Conservation (phyloP, 2,113 vertebrate species). For the Caretta caretta region DNA sequence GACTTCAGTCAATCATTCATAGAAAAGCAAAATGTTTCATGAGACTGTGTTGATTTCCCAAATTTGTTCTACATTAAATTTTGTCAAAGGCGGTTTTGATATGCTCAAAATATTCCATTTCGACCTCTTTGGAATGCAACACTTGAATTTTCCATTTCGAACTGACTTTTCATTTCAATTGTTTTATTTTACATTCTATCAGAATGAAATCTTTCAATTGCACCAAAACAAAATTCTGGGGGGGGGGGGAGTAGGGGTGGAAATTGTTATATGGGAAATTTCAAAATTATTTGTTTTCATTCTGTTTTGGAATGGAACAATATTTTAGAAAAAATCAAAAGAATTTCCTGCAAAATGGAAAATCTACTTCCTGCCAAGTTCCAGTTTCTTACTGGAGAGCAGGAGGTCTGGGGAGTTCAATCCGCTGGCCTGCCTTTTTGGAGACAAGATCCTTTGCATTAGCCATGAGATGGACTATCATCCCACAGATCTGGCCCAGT, state of each 20-base stretch:
- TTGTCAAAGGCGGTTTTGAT: background rate
- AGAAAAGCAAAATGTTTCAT: background rate
- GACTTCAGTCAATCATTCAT: background rate
- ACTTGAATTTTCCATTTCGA: background rate
- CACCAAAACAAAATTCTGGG: too few species aligned
- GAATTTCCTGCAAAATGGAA: background rate
- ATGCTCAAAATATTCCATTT: background rate
- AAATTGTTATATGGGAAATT: background rate
- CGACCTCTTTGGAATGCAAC: background rate
- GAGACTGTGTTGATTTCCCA: background rate
- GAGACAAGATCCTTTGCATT: background rate
- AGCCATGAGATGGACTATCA: background rate
- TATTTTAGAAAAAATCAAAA: background rate
- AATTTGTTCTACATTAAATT: too few species aligned
- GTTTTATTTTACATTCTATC: background rate
- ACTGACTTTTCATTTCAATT: background rate
- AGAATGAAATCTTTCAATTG: background rate
- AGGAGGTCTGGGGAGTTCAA: background rate
- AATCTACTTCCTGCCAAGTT: background rate
- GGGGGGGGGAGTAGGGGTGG: too few species aligned
- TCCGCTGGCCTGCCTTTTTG: background rate
- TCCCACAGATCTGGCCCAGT: background rate
- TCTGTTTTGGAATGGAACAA: background rate
- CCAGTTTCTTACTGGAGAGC: background rate
- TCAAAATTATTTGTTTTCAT: background rate